Conservation (phyloP, 2,888 invertebrate genomes). For the Mesoligia furuncula region DNA sequence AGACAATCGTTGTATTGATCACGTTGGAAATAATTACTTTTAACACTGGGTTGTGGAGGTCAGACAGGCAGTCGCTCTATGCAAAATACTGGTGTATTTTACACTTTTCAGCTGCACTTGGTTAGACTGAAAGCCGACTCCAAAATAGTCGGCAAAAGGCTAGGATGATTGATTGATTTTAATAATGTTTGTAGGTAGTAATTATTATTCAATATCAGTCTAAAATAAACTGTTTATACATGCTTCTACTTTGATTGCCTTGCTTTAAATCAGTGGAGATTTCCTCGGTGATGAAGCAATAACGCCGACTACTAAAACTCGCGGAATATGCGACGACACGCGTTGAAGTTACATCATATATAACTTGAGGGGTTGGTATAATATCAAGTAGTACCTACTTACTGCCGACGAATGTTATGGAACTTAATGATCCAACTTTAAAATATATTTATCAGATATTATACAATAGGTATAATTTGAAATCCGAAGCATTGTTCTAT, state of each 20-base stretch:
- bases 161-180: not conserved
- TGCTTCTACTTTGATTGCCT: conserved; percentile 1
- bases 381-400: not conserved
- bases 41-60: not conserved
- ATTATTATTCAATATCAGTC: not conserved
- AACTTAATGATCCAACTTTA: no score
- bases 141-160: not conserved
- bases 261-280: not conserved
- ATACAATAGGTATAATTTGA: no score
- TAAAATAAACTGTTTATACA: not conserved
- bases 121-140: no score
- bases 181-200: not conserved
- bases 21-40: not conserved
- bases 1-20: not conserved
- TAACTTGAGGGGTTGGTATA: not conserved
- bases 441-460: no score
- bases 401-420: not conserved
- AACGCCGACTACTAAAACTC: conserved; percentile 27
- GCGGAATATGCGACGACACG: conserved; percentile 40
- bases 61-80: no score
- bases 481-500: not conserved
- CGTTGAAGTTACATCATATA: conserved; percentile 14
- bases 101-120: no score
- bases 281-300: conserved; percentile 14
- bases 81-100: no score